Conservation (phyloP, 2,888 invertebrate genomes). For the Syrphus vitripennis region DNA sequence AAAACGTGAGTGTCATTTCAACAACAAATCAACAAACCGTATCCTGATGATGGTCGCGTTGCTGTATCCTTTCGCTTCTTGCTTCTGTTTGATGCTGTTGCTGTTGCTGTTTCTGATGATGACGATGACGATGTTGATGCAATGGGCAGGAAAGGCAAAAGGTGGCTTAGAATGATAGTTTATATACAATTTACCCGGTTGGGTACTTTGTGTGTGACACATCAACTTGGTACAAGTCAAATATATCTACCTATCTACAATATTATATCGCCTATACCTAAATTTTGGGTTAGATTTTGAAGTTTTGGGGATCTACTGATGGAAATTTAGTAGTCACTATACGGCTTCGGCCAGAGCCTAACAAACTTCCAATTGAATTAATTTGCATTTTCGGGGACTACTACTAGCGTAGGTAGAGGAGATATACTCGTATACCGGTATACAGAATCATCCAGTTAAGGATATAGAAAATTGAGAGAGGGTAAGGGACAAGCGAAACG, state of each 20-base stretch:
- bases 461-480: background rate
- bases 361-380: slow-evolving; percentile 67
- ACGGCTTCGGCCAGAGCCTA: slow-evolving; percentile 58
- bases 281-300: slow-evolving; percentile 11
- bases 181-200: slow-evolving; percentile 54
- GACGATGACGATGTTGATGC: slow-evolving; percentile 18
- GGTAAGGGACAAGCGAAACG: background rate
- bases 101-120: background rate
- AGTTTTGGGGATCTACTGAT: slow-evolving; percentile 36
- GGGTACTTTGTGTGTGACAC: slow-evolving; percentile 61
- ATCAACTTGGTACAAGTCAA: slow-evolving; percentile 27
- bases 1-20: slow-evolving; percentile 69
- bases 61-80: slow-evolving; percentile 16
- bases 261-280: background rate
- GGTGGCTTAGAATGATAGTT: slow-evolving; percentile 61
- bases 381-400: slow-evolving; percentile 58
- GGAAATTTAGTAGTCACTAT: slow-evolving; percentile 55
- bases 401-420: too few species aligned
- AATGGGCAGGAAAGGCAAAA: slow-evolving; percentile 23
- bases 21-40: slow-evolving; percentile 65
- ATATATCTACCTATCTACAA: background rate
- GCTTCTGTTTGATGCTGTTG: background rate
- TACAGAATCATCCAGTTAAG: background rate
- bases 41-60: slow-evolving; percentile 37
- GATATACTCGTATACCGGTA: background rate